A percentile compares a stretch with the other conserved stretches of the same genome.
These are phyloP conservation scores for Platichthys flesus DNA, from an alignment of 2,113 vertebrate species.

Conservation along the genomic window DNA sequence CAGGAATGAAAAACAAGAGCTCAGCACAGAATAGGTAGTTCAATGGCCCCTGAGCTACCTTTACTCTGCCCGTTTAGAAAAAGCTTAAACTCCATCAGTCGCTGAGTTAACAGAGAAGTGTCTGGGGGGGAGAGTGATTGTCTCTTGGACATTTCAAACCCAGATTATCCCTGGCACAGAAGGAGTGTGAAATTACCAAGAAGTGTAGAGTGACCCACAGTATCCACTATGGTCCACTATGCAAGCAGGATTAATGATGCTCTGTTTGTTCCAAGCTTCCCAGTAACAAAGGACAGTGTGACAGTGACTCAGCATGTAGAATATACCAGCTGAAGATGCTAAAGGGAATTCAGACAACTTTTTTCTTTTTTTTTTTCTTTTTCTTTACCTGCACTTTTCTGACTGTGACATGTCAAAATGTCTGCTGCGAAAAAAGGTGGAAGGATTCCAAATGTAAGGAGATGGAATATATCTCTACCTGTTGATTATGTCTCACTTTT, in stretches of 20 bases:
- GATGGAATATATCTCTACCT: background rate
- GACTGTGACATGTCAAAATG: background rate
- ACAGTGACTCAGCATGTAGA: background rate
- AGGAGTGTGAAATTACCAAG: conserved; percentile 51
- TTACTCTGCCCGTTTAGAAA: background rate
- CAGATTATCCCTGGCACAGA: conserved; percentile 35
- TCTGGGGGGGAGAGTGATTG: conserved; percentile 13
- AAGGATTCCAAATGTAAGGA: background rate
- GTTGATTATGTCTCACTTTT: background rate
- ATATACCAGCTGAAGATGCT: background rate
- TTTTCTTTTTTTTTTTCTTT: too few species aligned
- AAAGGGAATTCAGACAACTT: background rate
- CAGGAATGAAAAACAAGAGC: background rate
- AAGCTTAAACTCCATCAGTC: background rate
- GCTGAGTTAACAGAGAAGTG: conserved; percentile 6
- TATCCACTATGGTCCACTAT: background rate
- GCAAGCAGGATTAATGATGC: background rate
- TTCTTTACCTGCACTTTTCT: too few species aligned
- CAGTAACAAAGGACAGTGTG: background rate
- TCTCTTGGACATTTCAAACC: conserved; percentile 33
- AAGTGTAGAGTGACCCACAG: conserved; percentile 35
- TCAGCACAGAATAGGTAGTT: background rate
- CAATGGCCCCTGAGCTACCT: background rate
- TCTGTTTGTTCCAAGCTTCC: background rate
- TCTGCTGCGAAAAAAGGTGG: background rate